Conservation (phyloP, 2,113 vertebrate genomes). For the Zosterops pallidus region DNA sequence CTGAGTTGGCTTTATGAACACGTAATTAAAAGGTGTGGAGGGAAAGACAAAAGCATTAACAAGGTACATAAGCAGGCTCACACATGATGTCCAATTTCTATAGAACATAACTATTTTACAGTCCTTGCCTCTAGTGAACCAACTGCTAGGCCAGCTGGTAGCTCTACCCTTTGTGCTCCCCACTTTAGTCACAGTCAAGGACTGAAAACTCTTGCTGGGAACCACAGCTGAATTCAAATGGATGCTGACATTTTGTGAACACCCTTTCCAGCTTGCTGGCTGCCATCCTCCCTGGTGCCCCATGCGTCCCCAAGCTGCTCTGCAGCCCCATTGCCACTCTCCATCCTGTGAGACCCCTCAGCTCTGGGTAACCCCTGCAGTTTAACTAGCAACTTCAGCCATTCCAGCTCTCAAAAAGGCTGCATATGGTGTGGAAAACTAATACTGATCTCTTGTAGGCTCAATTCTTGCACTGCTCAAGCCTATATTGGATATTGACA, state of each 20-base stretch:
- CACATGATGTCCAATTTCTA: not conserved
- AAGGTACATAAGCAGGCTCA: not conserved
- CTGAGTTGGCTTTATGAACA: not conserved
- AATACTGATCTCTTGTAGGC: not conserved
- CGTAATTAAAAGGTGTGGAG: not conserved
- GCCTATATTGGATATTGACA: not conserved
- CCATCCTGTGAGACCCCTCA: not conserved
- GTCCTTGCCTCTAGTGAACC: not conserved
- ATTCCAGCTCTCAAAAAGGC: not conserved
- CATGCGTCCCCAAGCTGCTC: not conserved
- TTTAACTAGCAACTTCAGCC: not conserved
- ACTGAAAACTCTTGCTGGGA: not conserved
- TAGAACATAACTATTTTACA: not conserved
- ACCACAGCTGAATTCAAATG: not conserved
- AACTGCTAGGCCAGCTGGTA: constrained; percentile 34
- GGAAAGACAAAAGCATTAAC: not conserved
- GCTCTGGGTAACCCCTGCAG: not conserved
- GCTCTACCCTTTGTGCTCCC: not conserved
- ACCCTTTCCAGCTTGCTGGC: not conserved
- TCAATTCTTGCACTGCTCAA: not conserved
- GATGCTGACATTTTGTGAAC: not conserved
- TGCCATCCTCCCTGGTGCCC: not conserved
- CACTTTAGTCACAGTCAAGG: not conserved
- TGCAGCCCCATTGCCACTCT: not conserved
- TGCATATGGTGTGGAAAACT: not conserved